Conservation (phyloP, 2,888 invertebrate species). For the Pheosia tremula region DNA sequence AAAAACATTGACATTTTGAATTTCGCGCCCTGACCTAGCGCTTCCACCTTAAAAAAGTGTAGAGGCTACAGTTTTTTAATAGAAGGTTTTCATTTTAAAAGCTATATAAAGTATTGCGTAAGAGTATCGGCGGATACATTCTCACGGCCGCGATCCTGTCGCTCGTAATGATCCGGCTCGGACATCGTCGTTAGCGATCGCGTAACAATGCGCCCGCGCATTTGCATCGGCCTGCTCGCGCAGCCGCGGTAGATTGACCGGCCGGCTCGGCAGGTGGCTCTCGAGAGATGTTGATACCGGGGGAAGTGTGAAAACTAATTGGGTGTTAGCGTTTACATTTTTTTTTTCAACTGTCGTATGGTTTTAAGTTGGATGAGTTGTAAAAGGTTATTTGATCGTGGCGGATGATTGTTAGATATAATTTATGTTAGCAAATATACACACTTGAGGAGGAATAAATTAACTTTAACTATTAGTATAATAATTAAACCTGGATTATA, state of each 20-base stretch:
- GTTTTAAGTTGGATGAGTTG: not conserved
- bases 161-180: conserved; percentile 46
- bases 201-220: conserved; percentile 51
- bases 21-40: no score
- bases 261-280: conserved; percentile 37
- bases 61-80: no score
- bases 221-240: conserved; percentile 45
- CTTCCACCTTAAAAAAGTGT: no score
- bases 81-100: no score
- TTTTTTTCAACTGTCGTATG: conserved; percentile 13
- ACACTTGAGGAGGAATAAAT: no score
- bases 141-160: conserved; percentile 43
- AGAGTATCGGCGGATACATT: conserved; percentile 27
- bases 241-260: conserved; percentile 41
- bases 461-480: no score
- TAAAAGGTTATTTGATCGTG: no score
- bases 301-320: conserved; percentile 1
- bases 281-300: conserved; percentile 38
- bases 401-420: no score
- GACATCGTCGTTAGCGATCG: conserved; percentile 56
- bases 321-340: not conserved
- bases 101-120: no score
- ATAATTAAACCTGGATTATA: no score
- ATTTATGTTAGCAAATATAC: no score
- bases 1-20: no score